Base-by-base conservation (phyloP, 1,140 invertebrate species). In the Daktulosphaira vitifoliae region DNA sequence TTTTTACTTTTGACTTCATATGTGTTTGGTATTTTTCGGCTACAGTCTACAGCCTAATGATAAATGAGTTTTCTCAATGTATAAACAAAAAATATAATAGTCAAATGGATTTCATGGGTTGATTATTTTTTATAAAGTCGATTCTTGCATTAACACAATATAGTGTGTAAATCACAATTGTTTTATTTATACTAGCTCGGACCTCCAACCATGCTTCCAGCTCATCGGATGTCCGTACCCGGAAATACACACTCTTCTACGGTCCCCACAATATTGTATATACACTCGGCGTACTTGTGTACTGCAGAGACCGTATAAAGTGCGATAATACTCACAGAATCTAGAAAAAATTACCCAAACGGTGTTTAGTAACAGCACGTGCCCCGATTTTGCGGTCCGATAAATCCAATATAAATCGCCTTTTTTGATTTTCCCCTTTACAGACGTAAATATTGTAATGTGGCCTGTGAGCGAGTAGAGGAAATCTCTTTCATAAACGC, bases 371-470 rank as follows among this genome's bases (percentile, higher is more conserved):
- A 11, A 33, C 42, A 46, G 56, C 56, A 62, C 56, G 56, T 62
- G 56, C 42, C 29, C 56, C 56, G 56, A 62, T 62, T 62, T 62
- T 33, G 56, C 56, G 56, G 56, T 62, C 42, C 56, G 42, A 33
- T 62, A 62, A 62, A 39, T 62, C 42, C 44, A 62, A 62, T 62
- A 62, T 62, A 62, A 62, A 62, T 48, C 39, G 56, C 39, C n/a
- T 59, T 59, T 59, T 59, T 59, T 20, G 23, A n/a, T 20, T 68
- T 66, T 26, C 42, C 59, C 18, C 44, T 9, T 15, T n/a, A 49
- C 5, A n/a, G 15, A n/a, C 42, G 44, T 33, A 48, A 18, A 49
- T 49, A 49, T 64, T 49, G 38, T 38, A 42, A 52, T 18, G 9
- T 11, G 46, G 8, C 16, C 46, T 9, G 59, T 29, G 59, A 38